Base-by-base conservation (phyloP, 2,113 vertebrate species). In the Triplophysa siluroides region DNA sequence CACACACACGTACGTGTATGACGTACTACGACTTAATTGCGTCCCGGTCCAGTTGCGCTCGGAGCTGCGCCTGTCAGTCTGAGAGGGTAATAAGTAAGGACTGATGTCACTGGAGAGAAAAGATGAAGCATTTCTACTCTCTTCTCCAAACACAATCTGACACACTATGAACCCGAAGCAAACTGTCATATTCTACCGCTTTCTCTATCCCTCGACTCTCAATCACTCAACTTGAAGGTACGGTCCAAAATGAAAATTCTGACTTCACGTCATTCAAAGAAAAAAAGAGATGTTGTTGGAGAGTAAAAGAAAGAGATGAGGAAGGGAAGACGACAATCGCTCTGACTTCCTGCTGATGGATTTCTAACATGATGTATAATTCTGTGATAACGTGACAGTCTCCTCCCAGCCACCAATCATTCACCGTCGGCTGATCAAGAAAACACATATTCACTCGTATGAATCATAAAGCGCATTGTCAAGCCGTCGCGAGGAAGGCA, bases 371-470 rank as follows among this genome's bases (percentile, higher is more conserved):
- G 74, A 71, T 60, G 11, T 50, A 78, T 70, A 56, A 70, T 70
- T 64, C 50, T 38, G 10, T 13, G 41, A 50, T 66, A 72, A 72
- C 52, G n/a, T 29, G 60, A 41, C 65, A 52, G 45, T 73, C 52
- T 63, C 33, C 26, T 52, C 21, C 21, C 52, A 14, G 29, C 29
- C 47, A 14, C 72, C 81, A 78, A 72, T 66, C 50, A 60, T 14
- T 72, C 75, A 63, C 16, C 23, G 14, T 47, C 9, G 60, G 23
- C 60, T 80, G 68, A 80, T 54, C 45, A 26, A 60, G 23, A 64
- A 80, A 74, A 74, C 69, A 72, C 61, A 82, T 18, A 72, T 79
- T 62, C 33, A 50, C 70, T 76, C 56, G 24, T 26, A 14, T 58
- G 16, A 45, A 52, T 52, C n/a, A 26, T 73, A 67, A 83, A 74